Evolutionary conservation across 2,888 invertebrate genomes (phyloP).

Genomic region (Andrena haemorrhoa): DNA sequence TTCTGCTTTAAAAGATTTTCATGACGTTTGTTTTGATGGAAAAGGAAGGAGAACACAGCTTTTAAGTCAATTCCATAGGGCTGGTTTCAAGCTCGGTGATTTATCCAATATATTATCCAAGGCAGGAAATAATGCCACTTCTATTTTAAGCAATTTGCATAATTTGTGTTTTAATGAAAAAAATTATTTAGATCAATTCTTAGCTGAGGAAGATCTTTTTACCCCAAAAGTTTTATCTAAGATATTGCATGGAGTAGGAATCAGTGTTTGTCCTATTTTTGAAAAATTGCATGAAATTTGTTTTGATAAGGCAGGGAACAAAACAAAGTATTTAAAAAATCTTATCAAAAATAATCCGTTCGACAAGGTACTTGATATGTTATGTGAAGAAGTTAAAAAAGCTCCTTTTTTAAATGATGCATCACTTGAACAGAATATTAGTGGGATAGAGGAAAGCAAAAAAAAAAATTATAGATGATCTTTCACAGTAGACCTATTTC

Average conservation of each 20-base stretch:
- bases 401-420: slow-evolving; percentile 66
- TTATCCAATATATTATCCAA: slow-evolving; percentile 76
- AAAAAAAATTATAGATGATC: no score
- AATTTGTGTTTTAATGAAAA: slow-evolving; percentile 73
- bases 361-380: no score
- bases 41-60: slow-evolving; percentile 39
- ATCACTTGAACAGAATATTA: no score
- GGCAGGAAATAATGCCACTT: slow-evolving; percentile 75
- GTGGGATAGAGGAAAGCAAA: no score
- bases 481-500: no score
- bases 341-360: no score
- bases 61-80: slow-evolving; percentile 61
- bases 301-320: slow-evolving; percentile 75
- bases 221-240: slow-evolving; percentile 70
- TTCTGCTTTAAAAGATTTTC: slow-evolving; percentile 76
- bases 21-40: slow-evolving; percentile 76
- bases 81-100: slow-evolving; percentile 61
- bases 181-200: slow-evolving; percentile 75
- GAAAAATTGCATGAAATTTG: slow-evolving; percentile 45
- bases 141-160: slow-evolving; percentile 76
- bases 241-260: no score
- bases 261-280: slow-evolving; percentile 63
- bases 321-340: slow-evolving; percentile 66
- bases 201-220: slow-evolving; percentile 74
- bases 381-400: no score